Conservation (phyloP, 2,797 vertebrate species). For the Parauchenoglanis punctatus region DNA sequence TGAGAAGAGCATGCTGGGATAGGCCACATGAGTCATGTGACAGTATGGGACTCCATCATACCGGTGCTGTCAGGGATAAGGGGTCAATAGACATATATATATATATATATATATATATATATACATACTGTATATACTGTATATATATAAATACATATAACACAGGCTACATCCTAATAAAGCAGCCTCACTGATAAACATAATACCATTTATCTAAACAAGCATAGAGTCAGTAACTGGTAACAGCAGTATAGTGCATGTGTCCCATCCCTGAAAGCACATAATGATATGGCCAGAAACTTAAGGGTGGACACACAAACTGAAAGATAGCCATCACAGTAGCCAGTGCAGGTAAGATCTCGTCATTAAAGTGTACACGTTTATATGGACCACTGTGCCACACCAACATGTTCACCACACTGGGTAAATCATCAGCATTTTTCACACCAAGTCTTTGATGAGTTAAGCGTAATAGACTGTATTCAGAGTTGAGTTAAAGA, state of each 20-base stretch:
- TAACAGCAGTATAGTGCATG: constrained; percentile 20
- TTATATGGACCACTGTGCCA: neutral
- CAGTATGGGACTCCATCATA: constrained; percentile 55
- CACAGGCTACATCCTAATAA: neutral
- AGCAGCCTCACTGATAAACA: neutral
- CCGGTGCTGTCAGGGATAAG: constrained; percentile 64
- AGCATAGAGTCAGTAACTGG: constrained; percentile 33
- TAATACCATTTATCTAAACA: constrained; percentile 22
- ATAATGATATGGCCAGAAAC: constrained; percentile 53
- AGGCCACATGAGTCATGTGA: constrained; percentile 47
- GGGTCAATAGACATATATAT: constrained; percentile 3
- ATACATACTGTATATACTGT: too few species aligned
- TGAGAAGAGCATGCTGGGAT: constrained; percentile 51
- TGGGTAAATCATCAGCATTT: neutral
- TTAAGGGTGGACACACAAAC: constrained; percentile 41
- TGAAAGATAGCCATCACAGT: constrained; percentile 3
- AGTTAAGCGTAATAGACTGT: neutral
- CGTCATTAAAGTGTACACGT: neutral
- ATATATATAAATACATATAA: too few species aligned
- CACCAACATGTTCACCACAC: neutral
- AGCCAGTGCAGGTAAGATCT: constrained; percentile 51
- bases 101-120: too few species aligned
- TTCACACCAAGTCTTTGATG: neutral
- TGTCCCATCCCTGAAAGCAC: constrained; percentile 69
- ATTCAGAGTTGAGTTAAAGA: neutral